These are phyloP conservation scores for Acanthiza pusilla DNA, from an alignment of 2,797 vertebrate species.

Conservation along the genomic window DNA sequence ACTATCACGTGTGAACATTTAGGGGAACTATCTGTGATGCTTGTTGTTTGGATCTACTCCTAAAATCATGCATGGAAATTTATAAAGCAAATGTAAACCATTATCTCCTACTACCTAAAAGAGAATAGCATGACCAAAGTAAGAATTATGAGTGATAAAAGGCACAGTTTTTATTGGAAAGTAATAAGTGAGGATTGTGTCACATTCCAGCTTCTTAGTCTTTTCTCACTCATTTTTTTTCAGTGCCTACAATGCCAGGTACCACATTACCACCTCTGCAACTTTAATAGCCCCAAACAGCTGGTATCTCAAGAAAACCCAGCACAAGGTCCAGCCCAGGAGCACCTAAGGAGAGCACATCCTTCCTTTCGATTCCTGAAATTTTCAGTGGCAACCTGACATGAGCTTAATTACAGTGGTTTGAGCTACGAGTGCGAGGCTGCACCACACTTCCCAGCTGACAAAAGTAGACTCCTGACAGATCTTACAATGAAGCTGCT, in stretches of 20 bases:
- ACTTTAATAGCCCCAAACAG: neutral
- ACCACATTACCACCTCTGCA: neutral
- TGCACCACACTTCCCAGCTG: neutral
- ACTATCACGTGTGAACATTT: neutral
- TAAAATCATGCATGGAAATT: neutral
- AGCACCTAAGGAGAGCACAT: neutral
- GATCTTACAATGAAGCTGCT: slow-evolving; percentile 14
- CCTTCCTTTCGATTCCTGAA: neutral
- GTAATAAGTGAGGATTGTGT: neutral
- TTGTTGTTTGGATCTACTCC: neutral
- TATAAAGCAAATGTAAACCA: neutral
- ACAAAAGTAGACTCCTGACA: neutral
- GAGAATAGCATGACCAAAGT: neutral
- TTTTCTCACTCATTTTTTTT: neutral
- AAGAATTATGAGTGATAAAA: neutral
- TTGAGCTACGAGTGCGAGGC: neutral
- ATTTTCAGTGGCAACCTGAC: slow-evolving; percentile 14
- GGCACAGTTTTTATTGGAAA: neutral
- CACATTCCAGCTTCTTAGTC: neutral
- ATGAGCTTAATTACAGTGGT: slow-evolving; percentile 23
- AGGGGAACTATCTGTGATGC: neutral
- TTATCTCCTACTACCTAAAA: neutral
- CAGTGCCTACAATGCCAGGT: neutral
- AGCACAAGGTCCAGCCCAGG: neutral
- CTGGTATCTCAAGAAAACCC: neutral